phyloP scores from a whole-genome alignment of 2,113 vertebrate genomes.

The Calcarius ornatus region DNA sequence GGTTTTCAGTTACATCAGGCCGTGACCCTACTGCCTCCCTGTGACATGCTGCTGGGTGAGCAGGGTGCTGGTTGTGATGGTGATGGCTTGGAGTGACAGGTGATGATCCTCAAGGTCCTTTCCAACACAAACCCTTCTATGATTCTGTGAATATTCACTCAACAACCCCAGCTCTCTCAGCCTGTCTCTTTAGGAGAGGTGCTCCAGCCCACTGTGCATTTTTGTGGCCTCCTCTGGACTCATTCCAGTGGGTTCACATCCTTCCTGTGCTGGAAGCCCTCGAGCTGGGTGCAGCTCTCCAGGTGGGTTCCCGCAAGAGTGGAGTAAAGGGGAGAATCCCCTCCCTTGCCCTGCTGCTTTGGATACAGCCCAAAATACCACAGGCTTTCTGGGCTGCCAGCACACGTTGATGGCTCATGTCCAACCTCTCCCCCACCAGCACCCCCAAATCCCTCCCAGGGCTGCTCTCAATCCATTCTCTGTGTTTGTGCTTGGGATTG shows the following conservation, averaged over 20 bases:
- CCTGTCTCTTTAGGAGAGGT: neutral
- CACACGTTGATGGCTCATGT: neutral
- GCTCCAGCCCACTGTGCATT: neutral
- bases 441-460: neutral
- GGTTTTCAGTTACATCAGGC: neutral
- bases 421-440: neutral
- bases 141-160: neutral
- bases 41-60: neutral
- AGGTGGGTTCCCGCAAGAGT: neutral
- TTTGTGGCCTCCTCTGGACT: neutral
- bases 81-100: neutral
- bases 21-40: neutral
- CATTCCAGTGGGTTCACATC: rapidly evolving
- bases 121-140: neutral
- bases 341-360: neutral
- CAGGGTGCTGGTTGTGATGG: neutral
- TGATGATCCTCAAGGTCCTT: neutral
- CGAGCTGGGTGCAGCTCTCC: neutral
- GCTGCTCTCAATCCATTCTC: neutral
- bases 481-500: neutral
- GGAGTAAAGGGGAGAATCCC: neutral
- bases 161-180: neutral
- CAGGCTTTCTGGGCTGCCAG: neutral
- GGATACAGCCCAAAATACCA: neutral
- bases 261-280: neutral